These are phyloP conservation scores for Carduelis carduelis DNA, from an alignment of 2,797 vertebrate genomes.

Conservation along the genomic window DNA sequence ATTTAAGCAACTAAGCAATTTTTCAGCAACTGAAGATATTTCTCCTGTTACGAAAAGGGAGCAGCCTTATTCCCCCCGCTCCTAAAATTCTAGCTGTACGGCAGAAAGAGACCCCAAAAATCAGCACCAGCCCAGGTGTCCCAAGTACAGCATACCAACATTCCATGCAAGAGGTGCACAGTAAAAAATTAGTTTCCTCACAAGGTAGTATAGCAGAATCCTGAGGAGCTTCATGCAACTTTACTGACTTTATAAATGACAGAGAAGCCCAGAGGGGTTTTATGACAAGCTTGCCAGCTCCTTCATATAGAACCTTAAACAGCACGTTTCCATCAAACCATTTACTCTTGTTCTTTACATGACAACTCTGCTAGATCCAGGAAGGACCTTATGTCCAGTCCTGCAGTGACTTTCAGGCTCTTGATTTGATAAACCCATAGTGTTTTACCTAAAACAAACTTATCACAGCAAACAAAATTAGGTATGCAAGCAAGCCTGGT, in stretches of 20 bases:
- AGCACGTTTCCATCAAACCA: not conserved
- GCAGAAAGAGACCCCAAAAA: not conserved
- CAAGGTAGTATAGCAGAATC: not conserved
- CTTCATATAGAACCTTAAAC: not conserved
- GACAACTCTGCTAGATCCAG: not conserved
- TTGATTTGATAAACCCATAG: not conserved
- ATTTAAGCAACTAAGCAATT: not conserved
- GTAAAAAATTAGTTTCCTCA: not conserved
- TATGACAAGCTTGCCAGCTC: not conserved
- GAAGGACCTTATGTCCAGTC: not conserved
- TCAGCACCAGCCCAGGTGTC: not conserved
- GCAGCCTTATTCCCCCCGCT: not conserved
- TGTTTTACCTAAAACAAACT: not conserved
- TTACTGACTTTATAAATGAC: accelerated
- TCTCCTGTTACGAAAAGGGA: not conserved
- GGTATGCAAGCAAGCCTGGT: not conserved
- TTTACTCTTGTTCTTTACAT: not conserved
- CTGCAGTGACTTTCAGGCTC: accelerated
- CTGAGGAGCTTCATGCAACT: not conserved
- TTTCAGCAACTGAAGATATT: not conserved
- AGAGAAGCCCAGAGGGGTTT: not conserved
- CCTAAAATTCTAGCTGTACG: not conserved
- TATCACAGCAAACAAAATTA: not conserved
- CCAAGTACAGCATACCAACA: not conserved
- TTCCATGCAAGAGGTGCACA: not conserved